Evolutionary conservation across 2,888 invertebrate species (phyloP).

Genomic region (Alloscopus bannaensis): DNA sequence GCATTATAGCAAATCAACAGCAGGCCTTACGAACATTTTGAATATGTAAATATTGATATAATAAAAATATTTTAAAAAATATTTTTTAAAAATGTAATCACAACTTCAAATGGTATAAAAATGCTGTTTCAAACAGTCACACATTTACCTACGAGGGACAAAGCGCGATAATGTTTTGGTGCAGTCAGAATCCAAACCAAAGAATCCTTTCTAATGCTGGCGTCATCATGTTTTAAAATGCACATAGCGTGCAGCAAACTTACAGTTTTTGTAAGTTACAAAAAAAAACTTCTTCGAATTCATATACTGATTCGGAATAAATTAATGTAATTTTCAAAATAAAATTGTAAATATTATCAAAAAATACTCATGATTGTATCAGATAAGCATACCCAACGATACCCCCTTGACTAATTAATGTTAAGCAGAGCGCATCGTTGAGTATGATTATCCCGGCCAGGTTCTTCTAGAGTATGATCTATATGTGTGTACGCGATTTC

Average conservation of each 20-base stretch:
- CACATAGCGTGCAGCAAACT: background rate
- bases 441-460: constrained; percentile 20
- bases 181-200: constrained; percentile 30
- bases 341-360: constrained; percentile 1
- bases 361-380: constrained; percentile 36
- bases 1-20: constrained; percentile 28
- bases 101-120: constrained; percentile 6
- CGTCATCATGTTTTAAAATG: constrained; percentile 33
- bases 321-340: constrained; percentile 10
- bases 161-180: constrained; percentile 33
- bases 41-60: constrained; percentile 25
- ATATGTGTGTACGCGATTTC: background rate
- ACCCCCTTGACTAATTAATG: constrained; percentile 30
- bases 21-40: constrained; percentile 51
- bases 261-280: background rate
- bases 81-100: constrained; percentile 28
- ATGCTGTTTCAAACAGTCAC: constrained; percentile 29
- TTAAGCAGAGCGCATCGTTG: constrained; percentile 32
- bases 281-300: background rate
- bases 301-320: background rate
- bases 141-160: constrained; percentile 43
- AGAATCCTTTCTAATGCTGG: constrained; percentile 35
- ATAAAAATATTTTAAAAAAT: constrained; percentile 29
- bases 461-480: constrained; percentile 6
- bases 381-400: constrained; percentile 31